A percentile compares a stretch with the other conserved stretches of the same genome.
Conservation (phyloP, 2,888 invertebrate genomes). For the Scrobipalpa costella region DNA sequence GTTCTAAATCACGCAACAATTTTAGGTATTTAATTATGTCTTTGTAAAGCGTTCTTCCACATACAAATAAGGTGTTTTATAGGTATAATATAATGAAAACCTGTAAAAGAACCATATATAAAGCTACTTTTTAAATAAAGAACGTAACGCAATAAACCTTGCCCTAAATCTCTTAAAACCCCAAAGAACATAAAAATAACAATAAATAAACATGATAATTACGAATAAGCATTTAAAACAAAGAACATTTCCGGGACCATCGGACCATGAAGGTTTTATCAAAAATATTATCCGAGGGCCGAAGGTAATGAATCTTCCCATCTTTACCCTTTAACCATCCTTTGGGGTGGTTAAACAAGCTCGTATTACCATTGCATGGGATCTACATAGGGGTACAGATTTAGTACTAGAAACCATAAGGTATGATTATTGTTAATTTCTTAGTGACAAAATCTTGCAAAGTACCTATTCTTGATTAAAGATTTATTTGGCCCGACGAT, state of each 20-base stretch:
- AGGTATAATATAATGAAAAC: too few relatives aligned
- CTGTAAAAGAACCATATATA: neutral
- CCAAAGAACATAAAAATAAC: neutral
- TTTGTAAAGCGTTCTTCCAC: too few relatives aligned
- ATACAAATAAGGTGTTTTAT: too few relatives aligned
- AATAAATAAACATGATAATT: conserved; percentile 11
- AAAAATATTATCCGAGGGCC: conserved; percentile 58
- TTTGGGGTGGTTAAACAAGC: conserved; percentile 70
- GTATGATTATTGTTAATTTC: too few relatives aligned
- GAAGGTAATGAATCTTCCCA: conserved; percentile 74
- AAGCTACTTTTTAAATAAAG: neutral
- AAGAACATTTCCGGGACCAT: conserved; percentile 41
- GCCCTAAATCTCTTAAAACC: conserved; percentile 2
- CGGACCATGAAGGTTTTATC: conserved; percentile 55
- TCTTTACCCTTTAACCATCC: conserved; percentile 62
- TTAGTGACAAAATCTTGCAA: too few relatives aligned
- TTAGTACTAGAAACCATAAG: neutral
- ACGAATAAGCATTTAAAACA: conserved; percentile 13
- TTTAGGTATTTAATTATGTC: too few relatives aligned
- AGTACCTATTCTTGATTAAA: too few relatives aligned
- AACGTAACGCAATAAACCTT: neutral
- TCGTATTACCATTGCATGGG: neutral
- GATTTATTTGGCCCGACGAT: neutral
- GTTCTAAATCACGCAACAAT: too few relatives aligned
- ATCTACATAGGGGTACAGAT: neutral